Evolutionary conservation across 2,113 vertebrate species (phyloP).

Genomic region (Eptatretus burgeri): DNA sequence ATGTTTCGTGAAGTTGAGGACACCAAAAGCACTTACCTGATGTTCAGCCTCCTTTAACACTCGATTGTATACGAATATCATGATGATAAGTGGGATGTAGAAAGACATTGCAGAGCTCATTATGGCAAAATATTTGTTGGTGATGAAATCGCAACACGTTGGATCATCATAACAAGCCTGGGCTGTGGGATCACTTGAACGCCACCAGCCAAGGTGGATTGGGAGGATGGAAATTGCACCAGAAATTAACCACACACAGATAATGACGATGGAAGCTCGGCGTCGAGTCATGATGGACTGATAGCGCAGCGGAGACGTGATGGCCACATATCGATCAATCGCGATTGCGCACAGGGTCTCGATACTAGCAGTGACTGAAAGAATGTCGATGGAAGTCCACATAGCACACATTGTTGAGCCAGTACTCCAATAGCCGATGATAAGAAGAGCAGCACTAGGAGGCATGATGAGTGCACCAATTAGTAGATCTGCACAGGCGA

Average conservation of each 20-base stretch:
- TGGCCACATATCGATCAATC: conserved; percentile 84
- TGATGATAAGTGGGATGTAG: too few species aligned
- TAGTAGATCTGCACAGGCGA: too few species aligned
- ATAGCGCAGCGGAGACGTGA: conserved; percentile 86
- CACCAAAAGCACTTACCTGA: too few species aligned
- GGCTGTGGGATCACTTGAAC: conserved; percentile 18
- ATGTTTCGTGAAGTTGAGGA: too few species aligned
- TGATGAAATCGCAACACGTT: too few species aligned
- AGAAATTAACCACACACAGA: conserved; percentile 68
- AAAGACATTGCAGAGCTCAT: too few species aligned
- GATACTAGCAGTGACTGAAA: conserved; percentile 91
- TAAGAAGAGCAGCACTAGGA: too few species aligned
- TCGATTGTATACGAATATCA: too few species aligned
- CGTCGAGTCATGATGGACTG: conserved; percentile 54
- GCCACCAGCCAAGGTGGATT: conserved; percentile 91
- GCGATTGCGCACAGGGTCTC: conserved; percentile 92
- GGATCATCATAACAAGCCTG: too few species aligned
- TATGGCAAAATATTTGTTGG: too few species aligned
- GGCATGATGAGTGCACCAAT: too few species aligned
- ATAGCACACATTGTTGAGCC: conserved; percentile 79
- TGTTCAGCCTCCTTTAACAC: too few species aligned
- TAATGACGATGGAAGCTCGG: conserved; percentile 51
- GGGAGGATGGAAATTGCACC: conserved; percentile 72
- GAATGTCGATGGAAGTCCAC: conserved; percentile 78
- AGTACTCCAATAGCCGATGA: conserved; percentile 30